Evolutionary conservation across 2,888 invertebrate species (phyloP), one percentile per base, ranked within the genome.

Genomic region (Heteropelma amictum): DNA sequence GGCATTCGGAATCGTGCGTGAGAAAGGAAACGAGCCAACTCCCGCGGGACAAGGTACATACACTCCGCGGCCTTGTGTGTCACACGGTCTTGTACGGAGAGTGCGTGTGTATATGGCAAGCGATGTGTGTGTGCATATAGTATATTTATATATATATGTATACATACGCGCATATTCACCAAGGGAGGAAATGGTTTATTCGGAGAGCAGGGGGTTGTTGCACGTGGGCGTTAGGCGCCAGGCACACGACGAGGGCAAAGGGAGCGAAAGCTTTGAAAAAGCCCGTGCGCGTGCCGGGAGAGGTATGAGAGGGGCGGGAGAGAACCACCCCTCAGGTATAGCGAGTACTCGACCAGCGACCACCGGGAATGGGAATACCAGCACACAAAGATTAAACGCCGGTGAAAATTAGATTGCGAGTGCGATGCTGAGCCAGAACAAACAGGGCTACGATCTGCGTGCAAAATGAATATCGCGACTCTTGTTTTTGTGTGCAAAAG

Each of bases 321-420:
- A 53, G 40, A 42, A 47, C 72, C 45, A 47, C 38, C 47, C 61
- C 17, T 14, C 49, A 56, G 65, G 64, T 77, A 53, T 35, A 61
- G 56, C 68, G 72, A 71, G 65, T 70, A 23, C 53, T 65, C 6
- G 33, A 47, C 53, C n/a, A 14, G 65, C 60, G 54, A 61, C 33
- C 53, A 69, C 38, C 38, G 47, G 58, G 56, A 35, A 40, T n/a
- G 47, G 56, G 40, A 67, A 77, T 73, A 51, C 72, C 70, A 75
- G 80, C 78, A 81, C 77, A 81, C 83, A 82, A 84, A 83, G 85
- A 86, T 86, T 86, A 86, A 87, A 86, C 82, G 82, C 80, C 71
- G 80, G 77, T 77, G 84, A 85, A 86, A 87, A 87, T 87, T 86
- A 84, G 85, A 87, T 85, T 85, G 84, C 80, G 81, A 81, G 80